Conservation (phyloP, 1,140 invertebrate genomes). For the Gonatopus flavifemur region DNA sequence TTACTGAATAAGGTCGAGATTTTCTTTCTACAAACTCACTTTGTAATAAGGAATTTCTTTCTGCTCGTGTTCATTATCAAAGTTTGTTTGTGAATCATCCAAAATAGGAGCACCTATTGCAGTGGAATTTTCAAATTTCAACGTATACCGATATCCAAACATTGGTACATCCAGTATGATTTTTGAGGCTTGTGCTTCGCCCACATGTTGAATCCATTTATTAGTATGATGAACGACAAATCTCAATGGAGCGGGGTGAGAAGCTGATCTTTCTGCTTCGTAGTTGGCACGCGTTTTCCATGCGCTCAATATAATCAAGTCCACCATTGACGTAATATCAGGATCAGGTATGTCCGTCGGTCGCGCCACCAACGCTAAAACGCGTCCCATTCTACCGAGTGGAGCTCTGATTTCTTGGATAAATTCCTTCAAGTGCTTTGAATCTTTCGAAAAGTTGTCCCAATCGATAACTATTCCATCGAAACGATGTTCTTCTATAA, state of each 20-base stretch:
- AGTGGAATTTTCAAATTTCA: constrained; percentile 53
- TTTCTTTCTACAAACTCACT: too few relatives aligned
- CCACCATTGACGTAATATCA: constrained; percentile 30
- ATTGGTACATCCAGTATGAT: constrained; percentile 65
- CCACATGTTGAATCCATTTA: constrained; percentile 46
- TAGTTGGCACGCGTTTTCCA: constrained; percentile 36
- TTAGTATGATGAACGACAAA: constrained; percentile 28
- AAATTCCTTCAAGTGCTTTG: constrained; percentile 22
- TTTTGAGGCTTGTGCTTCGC: constrained; percentile 60
- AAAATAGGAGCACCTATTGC: constrained; percentile 42
- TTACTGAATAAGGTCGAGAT: too few relatives aligned
- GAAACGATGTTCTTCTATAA: constrained; percentile 61
- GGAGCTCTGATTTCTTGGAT: constrained; percentile 24
- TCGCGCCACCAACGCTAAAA: constrained; percentile 33
- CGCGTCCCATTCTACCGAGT: constrained; percentile 31
- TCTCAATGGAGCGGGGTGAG: constrained; percentile 41
- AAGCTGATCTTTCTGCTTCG: constrained; percentile 36
- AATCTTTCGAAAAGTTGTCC: constrained; percentile 45
- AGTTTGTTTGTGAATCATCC: constrained; percentile 61
- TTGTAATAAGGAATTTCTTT: constrained; percentile 70
- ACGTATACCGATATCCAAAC: constrained; percentile 65
- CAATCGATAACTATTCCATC: constrained; percentile 69
- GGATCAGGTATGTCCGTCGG: constrained; percentile 37
- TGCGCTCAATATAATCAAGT: constrained; percentile 49
- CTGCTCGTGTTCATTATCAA: constrained; percentile 64